Conservation (phyloP, 1,140 invertebrate genomes). For the honey bee (Apis mellifera) region DNA sequence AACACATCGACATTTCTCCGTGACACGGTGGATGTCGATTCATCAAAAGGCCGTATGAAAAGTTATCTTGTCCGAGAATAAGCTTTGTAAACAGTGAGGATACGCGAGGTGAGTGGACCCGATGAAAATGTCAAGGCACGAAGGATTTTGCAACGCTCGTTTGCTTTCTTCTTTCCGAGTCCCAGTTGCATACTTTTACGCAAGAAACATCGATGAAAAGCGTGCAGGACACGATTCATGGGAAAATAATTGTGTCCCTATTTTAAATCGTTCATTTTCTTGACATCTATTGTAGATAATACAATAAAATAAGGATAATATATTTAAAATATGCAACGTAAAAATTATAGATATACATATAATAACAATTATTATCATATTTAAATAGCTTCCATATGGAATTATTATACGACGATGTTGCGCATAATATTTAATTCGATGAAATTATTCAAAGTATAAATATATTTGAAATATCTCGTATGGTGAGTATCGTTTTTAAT, state of each 20-base stretch:
- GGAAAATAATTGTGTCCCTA: conserved; percentile 1
- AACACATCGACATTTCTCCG: conserved; percentile 58
- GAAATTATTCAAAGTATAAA: neutral
- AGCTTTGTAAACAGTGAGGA: conserved; percentile 58
- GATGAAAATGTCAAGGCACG: conserved; percentile 72
- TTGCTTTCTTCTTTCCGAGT: conserved; percentile 33
- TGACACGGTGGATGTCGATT: conserved; percentile 63
- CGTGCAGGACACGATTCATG: neutral
- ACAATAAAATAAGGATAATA: neutral
- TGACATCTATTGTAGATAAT: neutral
- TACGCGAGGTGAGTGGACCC: conserved; percentile 67
- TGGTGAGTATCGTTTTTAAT: neutral
- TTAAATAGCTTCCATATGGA: neutral
- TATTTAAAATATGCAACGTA: neutral
- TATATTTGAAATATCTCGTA: neutral
- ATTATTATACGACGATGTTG: neutral
- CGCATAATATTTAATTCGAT: neutral
- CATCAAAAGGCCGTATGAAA: conserved; percentile 69
- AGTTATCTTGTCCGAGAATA: conserved; percentile 42
- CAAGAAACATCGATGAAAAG: conserved; percentile 17
- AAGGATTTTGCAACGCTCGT: conserved; percentile 64
- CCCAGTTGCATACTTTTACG: conserved; percentile 32
- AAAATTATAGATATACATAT: neutral
- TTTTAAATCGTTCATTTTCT: neutral
- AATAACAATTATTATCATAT: neutral